Conservation (phyloP, 1,140 invertebrate genomes). For the Doryteuthis pealeii region DNA sequence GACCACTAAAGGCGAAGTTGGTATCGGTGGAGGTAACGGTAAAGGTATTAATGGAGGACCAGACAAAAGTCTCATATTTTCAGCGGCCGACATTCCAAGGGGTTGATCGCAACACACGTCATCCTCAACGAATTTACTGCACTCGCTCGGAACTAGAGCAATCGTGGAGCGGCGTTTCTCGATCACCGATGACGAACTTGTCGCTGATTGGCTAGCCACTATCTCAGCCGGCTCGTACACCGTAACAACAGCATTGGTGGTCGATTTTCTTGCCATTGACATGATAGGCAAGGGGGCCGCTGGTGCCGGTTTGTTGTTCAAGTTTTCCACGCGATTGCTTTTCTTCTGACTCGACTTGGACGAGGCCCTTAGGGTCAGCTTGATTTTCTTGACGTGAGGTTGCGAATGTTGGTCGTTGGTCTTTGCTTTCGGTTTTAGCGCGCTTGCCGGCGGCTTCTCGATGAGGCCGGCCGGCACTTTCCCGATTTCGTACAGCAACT, state of each 20-base stretch:
- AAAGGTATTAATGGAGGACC: conserved; percentile 22
- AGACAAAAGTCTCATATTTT: conserved; percentile 40
- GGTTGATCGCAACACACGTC: conserved; percentile 54
- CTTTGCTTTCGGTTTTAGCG: neutral
- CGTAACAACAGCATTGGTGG: neutral
- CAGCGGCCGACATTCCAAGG: conserved; percentile 56
- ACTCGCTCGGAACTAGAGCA: conserved; percentile 2
- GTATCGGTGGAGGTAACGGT: conserved; percentile 2
- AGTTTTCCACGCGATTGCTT: neutral
- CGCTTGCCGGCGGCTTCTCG: neutral
- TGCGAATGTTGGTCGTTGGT: neutral
- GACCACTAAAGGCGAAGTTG: neutral
- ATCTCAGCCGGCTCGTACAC: neutral
- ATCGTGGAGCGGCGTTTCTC: neutral
- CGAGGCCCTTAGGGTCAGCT: neutral
- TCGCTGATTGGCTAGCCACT: neutral
- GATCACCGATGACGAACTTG: neutral
- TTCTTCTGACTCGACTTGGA: neutral
- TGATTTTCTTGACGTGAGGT: neutral
- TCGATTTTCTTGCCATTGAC: neutral
- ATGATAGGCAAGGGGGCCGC: neutral
- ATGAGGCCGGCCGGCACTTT: neutral
- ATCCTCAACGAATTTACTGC: conserved; percentile 12
- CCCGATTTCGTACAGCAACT: neutral
- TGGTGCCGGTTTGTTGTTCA: neutral